Evolutionary conservation across 2,113 vertebrate species (phyloP), one percentile per base, ranked within the genome.

Genomic region (Nothocercus julius): DNA sequence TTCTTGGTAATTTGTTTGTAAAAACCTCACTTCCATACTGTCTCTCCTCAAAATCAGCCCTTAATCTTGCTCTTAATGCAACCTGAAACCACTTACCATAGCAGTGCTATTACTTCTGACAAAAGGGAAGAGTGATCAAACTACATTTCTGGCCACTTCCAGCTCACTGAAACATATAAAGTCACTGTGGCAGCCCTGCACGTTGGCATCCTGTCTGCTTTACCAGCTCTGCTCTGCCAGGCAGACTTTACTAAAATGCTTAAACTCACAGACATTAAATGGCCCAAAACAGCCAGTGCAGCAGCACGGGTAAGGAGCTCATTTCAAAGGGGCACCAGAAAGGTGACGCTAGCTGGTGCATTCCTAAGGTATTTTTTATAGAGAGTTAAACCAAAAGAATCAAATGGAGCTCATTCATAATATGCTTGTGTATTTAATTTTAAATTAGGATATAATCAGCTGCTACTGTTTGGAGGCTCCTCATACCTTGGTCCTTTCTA

Each of bases 21-120:
- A 91, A 91, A 95, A 85, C 9, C 53, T 90, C 51, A 62, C 34
- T 95, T 93, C 87, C 75, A 85, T 69, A 62, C 24, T 17, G 27
- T 14, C 91, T 64, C 49, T 81, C 70, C 72, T 94, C 85, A 62
- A 75, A 94, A 68, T 69, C 38, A 51, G 38, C 62, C 66, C 81
- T 82, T 54, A 54, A 69, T 79, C 66, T 38, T 51, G 42, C 64
- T 66, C 81, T 82, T 54, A 49, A 69, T 76, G 62, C 13, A 90
- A 85, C 13, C 8, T 89, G 78, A 95, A 94, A 80, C 30, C 61
- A 63, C 32, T 95, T 90, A 51, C 0, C 3, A 53, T 28, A 59
- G 51, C 18, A 82, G 22, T 9, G 12, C 30, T 86, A 3, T 47
- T 68, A 69, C 45, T 92, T 93, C 59, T 93, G 13, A 70, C 64